Evolutionary conservation across 2,797 vertebrate genomes (phyloP), one percentile per base, ranked within the genome.

Genomic region (Acipenser oxyrinchus): DNA sequence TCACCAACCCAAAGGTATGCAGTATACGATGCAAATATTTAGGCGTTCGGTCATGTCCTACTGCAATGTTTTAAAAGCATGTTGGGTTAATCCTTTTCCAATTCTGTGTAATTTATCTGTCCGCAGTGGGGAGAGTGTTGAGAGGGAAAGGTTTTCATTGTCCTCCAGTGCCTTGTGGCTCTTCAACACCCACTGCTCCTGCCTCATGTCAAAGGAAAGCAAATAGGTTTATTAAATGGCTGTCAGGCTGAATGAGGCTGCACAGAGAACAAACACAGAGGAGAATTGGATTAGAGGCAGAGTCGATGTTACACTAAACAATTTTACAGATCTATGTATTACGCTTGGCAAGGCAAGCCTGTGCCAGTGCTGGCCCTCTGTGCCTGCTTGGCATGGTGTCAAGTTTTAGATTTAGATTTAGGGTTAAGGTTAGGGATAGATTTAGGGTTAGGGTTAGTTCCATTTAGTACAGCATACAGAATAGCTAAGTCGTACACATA

Each of bases 221-320:
- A 86, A 88, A 86, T 83, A 82, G 79, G 83, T 88, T 87, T 89
- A 90, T 91, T 91, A 89, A 91, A 91, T 86, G 87, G 85, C 87
- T 91, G 89, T 89, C 88, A 90, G 76, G 71, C 74, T 2, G 73
- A 85, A 87, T 89, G 83, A 89, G 84, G 74, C 68, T 81, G 75
- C 72, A 76, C 86, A 76, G 76, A 86, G 83, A 82, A 83, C 80
- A 84, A 83, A 83, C 80, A 75, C 82, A 74, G 75, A 69, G 78
- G 49, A 75, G 83, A 87, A 90, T 89, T 88, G 83, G 82, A 89
- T 91, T 90, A 89, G 77, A 81, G 76, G 72, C 67, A 83, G 82
- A 87, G 82, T 82, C 81, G 83, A 86, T 79, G 83, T 82, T 82
- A 82, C 77, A 69, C 84, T 83, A 86, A 88, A 83, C 81, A 82